phyloP scores from a whole-genome alignment of 2,888 invertebrate genomes.

The Acrobasis repandana region DNA sequence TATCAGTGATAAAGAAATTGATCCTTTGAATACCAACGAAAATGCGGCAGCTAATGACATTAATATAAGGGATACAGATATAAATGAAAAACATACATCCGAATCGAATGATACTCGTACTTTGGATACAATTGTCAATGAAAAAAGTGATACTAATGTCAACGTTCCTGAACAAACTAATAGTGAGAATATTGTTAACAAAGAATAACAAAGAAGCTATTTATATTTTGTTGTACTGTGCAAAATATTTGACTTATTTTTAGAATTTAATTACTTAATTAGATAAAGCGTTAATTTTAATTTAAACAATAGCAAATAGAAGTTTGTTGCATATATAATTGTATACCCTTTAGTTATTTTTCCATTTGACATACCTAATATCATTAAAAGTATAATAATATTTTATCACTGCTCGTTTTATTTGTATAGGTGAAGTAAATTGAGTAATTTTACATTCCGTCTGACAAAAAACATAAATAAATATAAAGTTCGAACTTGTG shows the following conservation, averaged over 20 bases:
- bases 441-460: not conserved
- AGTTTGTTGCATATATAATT: too few species aligned
- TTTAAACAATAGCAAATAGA: not conserved
- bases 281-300: not conserved
- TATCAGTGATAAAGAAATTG: slow-evolving; percentile 42
- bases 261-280: not conserved
- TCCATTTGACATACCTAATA: not conserved
- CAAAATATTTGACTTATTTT: not conserved
- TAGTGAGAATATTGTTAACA: slow-evolving; percentile 18
- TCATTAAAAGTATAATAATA: not conserved
- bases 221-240: slow-evolving; percentile 4
- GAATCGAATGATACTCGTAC: not conserved
- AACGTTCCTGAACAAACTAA: slow-evolving; percentile 22
- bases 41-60: not conserved
- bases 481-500: too few species aligned
- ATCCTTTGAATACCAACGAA: slow-evolving; percentile 48
- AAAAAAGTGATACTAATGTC: slow-evolving; percentile 8
- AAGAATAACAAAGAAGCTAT: slow-evolving; percentile 13
- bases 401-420: not conserved
- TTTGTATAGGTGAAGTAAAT: too few species aligned
- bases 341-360: slow-evolving; percentile 13
- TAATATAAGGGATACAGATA: not conserved
- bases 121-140: not conserved
- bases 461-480: too few species aligned
- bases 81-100: not conserved